Percentiles rank a stretch among this genome's conserved stretches.
Conservation (phyloP, 1,140 invertebrate species). For the Penaeus japonicus region DNA sequence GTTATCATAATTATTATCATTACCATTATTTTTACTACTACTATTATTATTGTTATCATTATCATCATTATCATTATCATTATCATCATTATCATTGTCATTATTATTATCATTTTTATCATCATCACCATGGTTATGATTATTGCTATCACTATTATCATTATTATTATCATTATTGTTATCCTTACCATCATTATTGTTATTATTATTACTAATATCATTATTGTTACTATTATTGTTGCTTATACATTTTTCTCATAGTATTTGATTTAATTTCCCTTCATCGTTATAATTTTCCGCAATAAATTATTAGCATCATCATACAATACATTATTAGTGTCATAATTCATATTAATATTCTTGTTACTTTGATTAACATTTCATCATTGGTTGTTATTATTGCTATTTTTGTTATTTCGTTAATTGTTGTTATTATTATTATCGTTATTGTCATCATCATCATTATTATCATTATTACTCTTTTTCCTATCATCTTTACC, state of each 20-base stretch:
- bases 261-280: background rate
- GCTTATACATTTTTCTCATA: background rate
- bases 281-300: background rate
- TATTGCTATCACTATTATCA: no score
- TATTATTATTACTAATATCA: background rate
- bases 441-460: background rate
- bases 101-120: no score
- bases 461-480: background rate
- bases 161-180: no score
- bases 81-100: no score
- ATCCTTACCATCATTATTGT: background rate
- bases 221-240: background rate
- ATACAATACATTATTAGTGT: background rate
- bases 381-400: no score
- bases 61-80: no score
- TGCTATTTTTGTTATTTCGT: no score
- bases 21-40: no score
- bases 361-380: background rate
- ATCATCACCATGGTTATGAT: no score
- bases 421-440: background rate
- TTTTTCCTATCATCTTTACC: background rate
- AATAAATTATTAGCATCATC: background rate
- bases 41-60: no score
- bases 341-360: constrained; percentile 1
- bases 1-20: no score